Percentiles rank a stretch among this genome's conserved stretches.
phyloP scores from a whole-genome alignment of 2,888 invertebrate species.

The Stenotaenia linearis region DNA sequence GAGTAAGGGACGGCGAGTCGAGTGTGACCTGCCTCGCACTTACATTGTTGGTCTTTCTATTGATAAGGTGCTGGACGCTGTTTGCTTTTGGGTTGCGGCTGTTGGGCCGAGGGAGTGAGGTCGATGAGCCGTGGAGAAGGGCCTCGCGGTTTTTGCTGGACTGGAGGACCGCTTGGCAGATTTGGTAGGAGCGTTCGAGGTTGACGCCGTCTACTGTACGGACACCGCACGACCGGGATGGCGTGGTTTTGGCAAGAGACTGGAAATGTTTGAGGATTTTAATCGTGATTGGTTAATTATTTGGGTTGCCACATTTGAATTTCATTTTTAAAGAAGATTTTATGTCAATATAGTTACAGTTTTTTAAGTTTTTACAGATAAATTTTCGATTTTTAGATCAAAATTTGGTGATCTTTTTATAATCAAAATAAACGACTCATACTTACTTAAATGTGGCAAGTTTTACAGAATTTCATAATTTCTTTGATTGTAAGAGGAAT shows the following conservation, averaged over 20 bases:
- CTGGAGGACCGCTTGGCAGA: conserved; percentile 70
- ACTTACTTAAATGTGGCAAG: no score
- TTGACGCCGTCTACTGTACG: conserved; percentile 56
- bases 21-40: neutral
- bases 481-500: no score
- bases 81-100: neutral
- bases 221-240: neutral
- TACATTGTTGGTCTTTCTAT: neutral
- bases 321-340: no score
- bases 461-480: no score
- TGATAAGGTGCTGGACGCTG: neutral
- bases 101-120: no score
- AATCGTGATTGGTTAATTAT: neutral
- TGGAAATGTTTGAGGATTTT: no score
- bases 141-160: conserved; percentile 80
- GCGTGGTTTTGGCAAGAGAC: neutral
- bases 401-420: no score
- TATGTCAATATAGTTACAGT: no score
- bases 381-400: no score
- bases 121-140: neutral
- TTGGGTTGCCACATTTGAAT: no score
- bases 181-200: conserved; percentile 89
- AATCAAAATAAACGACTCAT: no score
- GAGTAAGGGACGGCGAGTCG: neutral
- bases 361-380: no score